phyloP scores from a whole-genome alignment of 2,888 invertebrate species.

The Automeris io region DNA sequence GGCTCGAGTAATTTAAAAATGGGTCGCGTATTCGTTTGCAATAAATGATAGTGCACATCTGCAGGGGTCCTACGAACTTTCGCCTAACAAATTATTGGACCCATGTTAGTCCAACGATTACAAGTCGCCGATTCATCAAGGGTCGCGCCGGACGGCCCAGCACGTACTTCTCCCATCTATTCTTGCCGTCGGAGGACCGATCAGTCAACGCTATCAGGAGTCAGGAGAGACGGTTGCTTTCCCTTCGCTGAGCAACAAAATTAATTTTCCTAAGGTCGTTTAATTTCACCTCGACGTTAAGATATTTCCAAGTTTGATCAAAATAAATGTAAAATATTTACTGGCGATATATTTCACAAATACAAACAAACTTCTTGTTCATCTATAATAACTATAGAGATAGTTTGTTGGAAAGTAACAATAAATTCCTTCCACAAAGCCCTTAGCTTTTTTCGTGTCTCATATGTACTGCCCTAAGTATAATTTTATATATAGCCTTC shows the following conservation, averaged over 20 bases:
- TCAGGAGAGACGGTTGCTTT: slow-evolving; percentile 32
- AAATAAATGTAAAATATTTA: not conserved
- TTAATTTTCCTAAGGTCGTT: slow-evolving; percentile 35
- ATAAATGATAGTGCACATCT: slow-evolving; percentile 55
- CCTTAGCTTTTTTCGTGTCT: no score
- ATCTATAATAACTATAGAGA: no score
- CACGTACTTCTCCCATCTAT: slow-evolving; percentile 69
- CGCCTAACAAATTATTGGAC: slow-evolving; percentile 57
- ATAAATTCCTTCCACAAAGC: no score
- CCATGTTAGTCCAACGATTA: slow-evolving; percentile 68
- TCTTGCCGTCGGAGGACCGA: slow-evolving; percentile 52
- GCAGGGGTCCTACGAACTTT: slow-evolving; percentile 41
- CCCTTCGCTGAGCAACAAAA: slow-evolving; percentile 54
- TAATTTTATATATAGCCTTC: no score
- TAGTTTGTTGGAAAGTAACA: no score
- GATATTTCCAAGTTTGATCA: slow-evolving; percentile 3
- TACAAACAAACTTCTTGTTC: no score
- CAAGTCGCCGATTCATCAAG: slow-evolving; percentile 69
- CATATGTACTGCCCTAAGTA: no score
- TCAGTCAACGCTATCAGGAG: slow-evolving; percentile 66
- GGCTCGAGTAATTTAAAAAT: slow-evolving; percentile 22
- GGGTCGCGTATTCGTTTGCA: slow-evolving; percentile 39
- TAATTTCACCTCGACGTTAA: slow-evolving; percentile 7
- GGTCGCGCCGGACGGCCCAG: slow-evolving; percentile 44
- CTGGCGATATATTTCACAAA: no score